Conservation (phyloP, 1,140 invertebrate genomes). For the Drosophila equinoxialis region DNA sequence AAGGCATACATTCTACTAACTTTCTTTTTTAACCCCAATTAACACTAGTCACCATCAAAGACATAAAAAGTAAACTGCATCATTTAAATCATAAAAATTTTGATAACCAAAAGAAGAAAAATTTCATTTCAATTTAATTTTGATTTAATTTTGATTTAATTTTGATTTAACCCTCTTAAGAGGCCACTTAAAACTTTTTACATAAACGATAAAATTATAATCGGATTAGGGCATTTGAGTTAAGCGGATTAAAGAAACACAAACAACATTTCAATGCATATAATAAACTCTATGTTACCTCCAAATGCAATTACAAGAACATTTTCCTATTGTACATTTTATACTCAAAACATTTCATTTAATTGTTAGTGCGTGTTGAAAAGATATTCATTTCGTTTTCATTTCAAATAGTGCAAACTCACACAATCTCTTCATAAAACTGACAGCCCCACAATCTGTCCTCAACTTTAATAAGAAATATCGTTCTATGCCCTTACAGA, state of each 20-base stretch:
- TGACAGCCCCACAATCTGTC: neutral
- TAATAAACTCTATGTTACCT: neutral
- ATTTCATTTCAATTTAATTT: conserved; percentile 15
- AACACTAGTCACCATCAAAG: no score
- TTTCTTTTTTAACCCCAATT: no score
- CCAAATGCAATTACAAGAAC: neutral
- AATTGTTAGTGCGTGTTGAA: conserved; percentile 1
- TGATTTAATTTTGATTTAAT: conserved; percentile 20
- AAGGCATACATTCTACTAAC: no score
- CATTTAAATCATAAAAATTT: neutral
- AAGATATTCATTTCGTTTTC: conserved; percentile 8
- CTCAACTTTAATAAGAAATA: neutral
- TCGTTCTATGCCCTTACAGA: neutral
- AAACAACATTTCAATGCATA: neutral
- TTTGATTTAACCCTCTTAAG: conserved; percentile 32
- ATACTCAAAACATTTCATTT: neutral
- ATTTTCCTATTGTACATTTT: neutral
- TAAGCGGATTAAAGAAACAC: conserved; percentile 29
- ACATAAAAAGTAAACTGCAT: no score
- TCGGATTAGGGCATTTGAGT: conserved; percentile 12
- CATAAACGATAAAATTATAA: conserved; percentile 27
- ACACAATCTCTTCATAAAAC: neutral
- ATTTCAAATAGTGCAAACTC: conserved; percentile 2
- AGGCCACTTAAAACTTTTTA: conserved; percentile 22
- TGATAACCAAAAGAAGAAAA: neutral